Percentiles rank a stretch among this genome's conserved stretches.
Evolutionary conservation across 2,888 invertebrate species (phyloP).

Genomic region (Caradrina clavipalpis): DNA sequence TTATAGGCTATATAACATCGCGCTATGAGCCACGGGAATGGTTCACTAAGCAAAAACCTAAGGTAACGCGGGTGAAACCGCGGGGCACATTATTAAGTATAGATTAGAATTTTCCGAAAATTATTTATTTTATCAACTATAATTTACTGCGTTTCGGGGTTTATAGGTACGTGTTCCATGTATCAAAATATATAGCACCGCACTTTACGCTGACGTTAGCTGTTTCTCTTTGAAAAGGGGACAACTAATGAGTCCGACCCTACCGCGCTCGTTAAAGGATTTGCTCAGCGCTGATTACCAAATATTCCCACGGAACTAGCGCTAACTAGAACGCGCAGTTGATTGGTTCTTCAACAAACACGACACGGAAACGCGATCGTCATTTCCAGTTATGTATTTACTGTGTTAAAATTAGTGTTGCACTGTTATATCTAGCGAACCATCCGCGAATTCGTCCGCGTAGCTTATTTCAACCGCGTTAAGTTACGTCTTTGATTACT

Average conservation of each 20-base stretch:
- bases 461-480: too few species aligned
- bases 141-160: too few species aligned
- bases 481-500: too few species aligned
- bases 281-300: slow-evolving; percentile 36
- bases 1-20: too few species aligned
- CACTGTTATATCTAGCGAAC: too few species aligned
- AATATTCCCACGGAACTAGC: slow-evolving; percentile 34
- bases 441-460: too few species aligned
- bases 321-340: slow-evolving; percentile 40
- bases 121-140: too few species aligned
- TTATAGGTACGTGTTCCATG: not conserved
- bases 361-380: slow-evolving; percentile 14
- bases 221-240: slow-evolving; percentile 16
- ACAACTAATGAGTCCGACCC: slow-evolving; percentile 34
- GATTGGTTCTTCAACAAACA: slow-evolving; percentile 46
- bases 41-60: too few species aligned
- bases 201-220: not conserved
- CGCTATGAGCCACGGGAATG: too few species aligned
- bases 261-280: slow-evolving; percentile 31
- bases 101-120: too few species aligned
- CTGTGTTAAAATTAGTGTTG: slow-evolving; percentile 26
- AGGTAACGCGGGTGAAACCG: too few species aligned
- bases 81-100: too few species aligned
- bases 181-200: not conserved
- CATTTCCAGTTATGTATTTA: slow-evolving; percentile 44